Evolutionary conservation across 2,113 vertebrate species (phyloP).

Genomic region (Xenopus tropicalis): UCB_Xtro_10.0 CM004443.2:28151001-28151500

Average conservation of each 20-base stretch:
- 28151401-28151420: background rate
- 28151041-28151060: constrained; percentile 89
- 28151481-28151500: constrained; percentile 38
- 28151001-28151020: constrained; percentile 98
- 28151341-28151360: background rate
- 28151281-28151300: background rate
- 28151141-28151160: constrained; percentile 86
- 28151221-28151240: constrained; percentile 81
- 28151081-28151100: constrained; percentile 95
- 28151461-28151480: constrained; percentile 34
- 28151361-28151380: background rate
- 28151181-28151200: constrained; percentile 71
- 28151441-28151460: constrained; percentile 26
- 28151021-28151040: constrained; percentile 91
- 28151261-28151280: constrained; percentile 70
- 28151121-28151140: constrained; percentile 70
- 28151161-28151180: constrained; percentile 71
- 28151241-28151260: constrained; percentile 84
- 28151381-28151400: background rate
- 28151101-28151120: constrained; percentile 72
- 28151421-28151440: constrained; percentile 27
- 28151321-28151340: too few species aligned
- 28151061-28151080: constrained; percentile 86
- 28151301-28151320: too few species aligned
- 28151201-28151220: constrained; percentile 70